Evolutionary conservation across 2,888 invertebrate species (phyloP).

Genomic region (Melipona bicolor): DNA sequence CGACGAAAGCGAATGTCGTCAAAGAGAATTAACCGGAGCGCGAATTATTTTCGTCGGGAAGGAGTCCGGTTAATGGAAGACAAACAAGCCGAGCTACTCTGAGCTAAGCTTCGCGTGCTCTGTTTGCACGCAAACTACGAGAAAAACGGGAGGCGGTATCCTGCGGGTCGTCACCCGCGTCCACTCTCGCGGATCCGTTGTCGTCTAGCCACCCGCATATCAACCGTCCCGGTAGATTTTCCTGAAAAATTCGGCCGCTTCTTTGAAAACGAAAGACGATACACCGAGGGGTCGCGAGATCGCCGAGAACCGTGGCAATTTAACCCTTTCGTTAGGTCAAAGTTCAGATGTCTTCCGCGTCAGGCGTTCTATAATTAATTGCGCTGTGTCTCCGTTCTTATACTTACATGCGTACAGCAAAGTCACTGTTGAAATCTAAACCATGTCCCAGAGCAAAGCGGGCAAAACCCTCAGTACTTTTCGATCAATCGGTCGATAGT

Average conservation of each 20-base stretch:
- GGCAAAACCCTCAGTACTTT: too few species aligned
- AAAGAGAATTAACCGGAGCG: constrained; percentile 48
- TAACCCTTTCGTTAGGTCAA: too few species aligned
- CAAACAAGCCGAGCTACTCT: constrained; percentile 37
- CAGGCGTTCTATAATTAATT: too few species aligned
- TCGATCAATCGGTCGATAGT: too few species aligned
- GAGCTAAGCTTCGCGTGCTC: constrained; percentile 32
- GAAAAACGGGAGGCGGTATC: constrained; percentile 37
- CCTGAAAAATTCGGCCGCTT: constrained; percentile 25
- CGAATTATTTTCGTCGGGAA: constrained; percentile 33
- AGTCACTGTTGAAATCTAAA: too few species aligned
- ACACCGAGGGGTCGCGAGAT: too few species aligned
- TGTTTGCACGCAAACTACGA: constrained; percentile 47
- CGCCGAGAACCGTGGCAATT: too few species aligned
- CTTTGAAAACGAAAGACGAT: constrained; percentile 10
- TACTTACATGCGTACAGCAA: too few species aligned
- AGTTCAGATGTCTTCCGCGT: too few species aligned
- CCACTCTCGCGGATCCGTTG: constrained; percentile 39
- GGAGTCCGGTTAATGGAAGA: constrained; percentile 51
- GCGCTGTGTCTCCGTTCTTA: too few species aligned
- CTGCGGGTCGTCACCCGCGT: constrained; percentile 43
- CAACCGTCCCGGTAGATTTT: constrained; percentile 28
- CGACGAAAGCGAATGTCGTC: neutral
- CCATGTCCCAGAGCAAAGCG: too few species aligned
- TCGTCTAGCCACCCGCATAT: constrained; percentile 56